Evolutionary conservation across 2,888 invertebrate species (phyloP).

Genomic region (Troilus luridus): DNA sequence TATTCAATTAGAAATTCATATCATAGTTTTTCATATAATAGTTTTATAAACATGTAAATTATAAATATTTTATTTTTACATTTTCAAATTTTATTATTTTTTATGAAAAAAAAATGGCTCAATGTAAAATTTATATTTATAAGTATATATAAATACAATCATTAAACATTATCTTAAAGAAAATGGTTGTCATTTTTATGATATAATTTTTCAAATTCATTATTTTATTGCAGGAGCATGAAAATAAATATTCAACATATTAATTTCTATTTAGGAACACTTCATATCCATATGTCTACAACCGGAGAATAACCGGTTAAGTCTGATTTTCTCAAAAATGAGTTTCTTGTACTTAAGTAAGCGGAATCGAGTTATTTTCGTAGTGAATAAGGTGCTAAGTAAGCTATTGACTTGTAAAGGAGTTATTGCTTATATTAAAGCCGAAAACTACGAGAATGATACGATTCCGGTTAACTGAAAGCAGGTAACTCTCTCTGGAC

Average conservation of each 20-base stretch:
- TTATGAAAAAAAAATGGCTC: slow-evolving; percentile 1
- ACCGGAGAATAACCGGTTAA: no score
- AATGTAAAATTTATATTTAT: slow-evolving; percentile 1
- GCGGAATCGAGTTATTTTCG: no score
- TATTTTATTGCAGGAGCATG: neutral
- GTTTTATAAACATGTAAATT: neutral
- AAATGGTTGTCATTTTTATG: neutral
- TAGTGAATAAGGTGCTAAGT: no score
- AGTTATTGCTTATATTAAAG: no score
- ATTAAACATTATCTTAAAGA: slow-evolving; percentile 1
- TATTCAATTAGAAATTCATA: neutral
- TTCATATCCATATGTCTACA: no score
- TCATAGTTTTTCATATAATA: neutral
- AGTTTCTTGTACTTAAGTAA: no score
- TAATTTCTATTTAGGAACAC: neutral
- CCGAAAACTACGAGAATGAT: no score
- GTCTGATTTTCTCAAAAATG: no score
- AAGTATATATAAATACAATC: slow-evolving; percentile 7
- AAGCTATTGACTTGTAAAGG: no score
- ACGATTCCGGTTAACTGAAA: no score
- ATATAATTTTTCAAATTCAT: neutral
- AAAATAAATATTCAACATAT: neutral
- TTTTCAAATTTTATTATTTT: neutral
- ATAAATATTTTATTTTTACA: slow-evolving; percentile 21
- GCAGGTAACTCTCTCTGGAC: no score